Conservation (phyloP, 1,140 invertebrate species). For the Drosophila lacertosa region DNA sequence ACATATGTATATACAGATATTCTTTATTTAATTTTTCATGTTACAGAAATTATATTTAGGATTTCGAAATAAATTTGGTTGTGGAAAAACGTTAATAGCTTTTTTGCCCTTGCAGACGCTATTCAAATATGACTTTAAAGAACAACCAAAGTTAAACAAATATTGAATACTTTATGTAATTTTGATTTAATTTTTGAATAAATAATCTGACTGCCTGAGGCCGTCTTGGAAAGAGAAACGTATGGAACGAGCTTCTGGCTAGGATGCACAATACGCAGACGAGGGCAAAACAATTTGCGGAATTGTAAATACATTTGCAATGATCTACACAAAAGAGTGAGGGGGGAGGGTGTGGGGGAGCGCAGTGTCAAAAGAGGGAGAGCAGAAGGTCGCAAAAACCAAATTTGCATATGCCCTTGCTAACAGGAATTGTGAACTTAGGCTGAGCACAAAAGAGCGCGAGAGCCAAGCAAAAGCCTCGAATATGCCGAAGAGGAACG, state of each 20-base stretch:
- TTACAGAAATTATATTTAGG: too few relatives aligned
- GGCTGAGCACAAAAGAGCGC: constrained; percentile 24
- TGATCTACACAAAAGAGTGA: constrained; percentile 9
- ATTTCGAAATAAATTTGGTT: too few relatives aligned
- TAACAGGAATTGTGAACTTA: constrained; percentile 39
- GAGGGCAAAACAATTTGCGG: background rate
- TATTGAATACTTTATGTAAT: too few relatives aligned
- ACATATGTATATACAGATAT: too few relatives aligned
- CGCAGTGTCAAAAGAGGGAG: constrained; percentile 1
- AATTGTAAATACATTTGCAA: background rate
- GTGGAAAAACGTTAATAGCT: too few relatives aligned
- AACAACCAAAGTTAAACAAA: too few relatives aligned
- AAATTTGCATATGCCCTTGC: constrained; percentile 60
- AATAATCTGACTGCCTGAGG: too few relatives aligned
- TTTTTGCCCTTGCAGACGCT: too few relatives aligned
- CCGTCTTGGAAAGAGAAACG: background rate
- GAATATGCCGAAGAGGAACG: constrained; percentile 14
- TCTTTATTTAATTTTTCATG: background rate
- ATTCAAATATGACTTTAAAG: too few relatives aligned
- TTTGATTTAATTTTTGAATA: too few relatives aligned
- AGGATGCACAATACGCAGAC: background rate
- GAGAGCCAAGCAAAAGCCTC: constrained; percentile 16
- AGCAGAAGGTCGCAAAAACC: constrained; percentile 39
- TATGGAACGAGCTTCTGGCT: background rate
- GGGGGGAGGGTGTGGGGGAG: background rate